Base-by-base conservation (phyloP, 2,888 invertebrate species). In the Carpatolechia fugitivella region DNA sequence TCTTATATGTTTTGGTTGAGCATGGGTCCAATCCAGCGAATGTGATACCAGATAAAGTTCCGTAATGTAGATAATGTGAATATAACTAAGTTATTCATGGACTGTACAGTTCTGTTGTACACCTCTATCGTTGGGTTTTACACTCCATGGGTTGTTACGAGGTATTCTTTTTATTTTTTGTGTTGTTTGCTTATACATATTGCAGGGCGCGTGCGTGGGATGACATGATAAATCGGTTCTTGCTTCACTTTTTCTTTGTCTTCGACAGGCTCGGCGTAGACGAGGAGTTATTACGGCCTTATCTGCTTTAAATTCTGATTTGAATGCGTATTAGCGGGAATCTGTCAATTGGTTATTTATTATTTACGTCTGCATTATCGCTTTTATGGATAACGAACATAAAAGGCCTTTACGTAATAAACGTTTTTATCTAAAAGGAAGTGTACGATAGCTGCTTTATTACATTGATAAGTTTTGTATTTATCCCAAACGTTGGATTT, bases 61-160 rank as follows among this genome's bases (percentile, higher is more conserved):
- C 83, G 77, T 78, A 76, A 77, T 89, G 89, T 89, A 89, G 88
- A 89, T 89, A 89, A 85, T 90, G 89, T 90, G 88, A 88, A 90
- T 89, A 89, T 83, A 78, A 80, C 81, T 86, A 89, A 87, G 86
- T 88, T 87, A 87, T 87, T 85, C 80, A 77, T 78, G 78, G 80
- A 76, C 79, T 78, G 84, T 80, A 78, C 79, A 71, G 72, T 54
- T 54, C 52, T 54, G 54, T 71, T 73, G 82, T 80, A 76, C 74
- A 72, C 77, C 79, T 77, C 76, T 82, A 85, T 89, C 89, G 86
- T 90, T 90, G 90, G 82, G 87, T 88, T 87, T 90, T 90, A 89
- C 88, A 87, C 80, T 80, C 78, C 79, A 80, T 77, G 78, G 76
- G 76, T 74, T 79, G 80, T 81, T 82, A 73, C 74, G 75, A 74